Evolutionary conservation across 2,113 vertebrate genomes (phyloP).

Genomic region (Siphamia tubifer): DNA sequence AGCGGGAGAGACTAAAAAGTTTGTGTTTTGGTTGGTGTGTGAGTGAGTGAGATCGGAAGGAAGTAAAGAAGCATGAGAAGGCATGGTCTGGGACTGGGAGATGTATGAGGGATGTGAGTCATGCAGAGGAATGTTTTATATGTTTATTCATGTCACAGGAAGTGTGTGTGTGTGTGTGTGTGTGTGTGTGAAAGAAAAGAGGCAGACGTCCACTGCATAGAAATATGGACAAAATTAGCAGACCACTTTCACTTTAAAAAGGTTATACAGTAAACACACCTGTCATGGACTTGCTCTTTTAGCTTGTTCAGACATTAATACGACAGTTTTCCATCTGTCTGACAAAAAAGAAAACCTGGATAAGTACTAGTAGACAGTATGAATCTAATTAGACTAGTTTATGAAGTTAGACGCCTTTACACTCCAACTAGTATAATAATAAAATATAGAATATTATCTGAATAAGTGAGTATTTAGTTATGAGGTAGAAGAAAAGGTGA

Average conservation of each 20-base stretch:
- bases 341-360: too few species aligned
- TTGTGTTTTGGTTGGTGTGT: conserved; percentile 10
- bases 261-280: not conserved
- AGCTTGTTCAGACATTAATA: too few species aligned
- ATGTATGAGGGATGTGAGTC: conserved; percentile 47
- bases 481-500: too few species aligned
- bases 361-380: too few species aligned
- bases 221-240: not conserved
- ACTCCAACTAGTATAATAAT: too few species aligned
- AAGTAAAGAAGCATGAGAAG: conserved; percentile 18
- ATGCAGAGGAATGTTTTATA: conserved; percentile 49
- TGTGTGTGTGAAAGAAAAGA: not conserved
- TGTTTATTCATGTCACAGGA: conserved; percentile 39
- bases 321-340: too few species aligned
- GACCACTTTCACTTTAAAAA: not conserved
- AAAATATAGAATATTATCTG: too few species aligned
- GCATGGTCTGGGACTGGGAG: not conserved
- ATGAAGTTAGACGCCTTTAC: too few species aligned
- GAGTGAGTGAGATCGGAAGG: conserved; percentile 49
- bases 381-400: too few species aligned
- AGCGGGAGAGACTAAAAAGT: not conserved
- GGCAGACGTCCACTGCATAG: not conserved
- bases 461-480: too few species aligned
- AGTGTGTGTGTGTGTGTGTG: too few species aligned
- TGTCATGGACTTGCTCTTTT: too few species aligned